Evolutionary conservation across 2,797 vertebrate species (phyloP).

Genomic region (Orestias chungarensis): DNA sequence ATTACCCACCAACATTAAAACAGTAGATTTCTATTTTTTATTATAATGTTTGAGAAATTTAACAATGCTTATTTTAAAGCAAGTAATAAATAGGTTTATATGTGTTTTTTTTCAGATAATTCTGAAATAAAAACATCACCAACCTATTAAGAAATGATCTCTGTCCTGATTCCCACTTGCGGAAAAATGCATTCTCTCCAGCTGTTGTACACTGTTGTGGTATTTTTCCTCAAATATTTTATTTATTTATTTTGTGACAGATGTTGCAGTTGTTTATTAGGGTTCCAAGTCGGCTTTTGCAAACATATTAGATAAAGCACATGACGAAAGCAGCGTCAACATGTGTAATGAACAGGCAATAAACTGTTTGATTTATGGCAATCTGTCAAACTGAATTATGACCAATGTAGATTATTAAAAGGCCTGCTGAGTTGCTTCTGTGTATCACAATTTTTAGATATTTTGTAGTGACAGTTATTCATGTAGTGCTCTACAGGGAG

Average conservation of each 20-base stretch:
- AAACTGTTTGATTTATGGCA: slow-evolving; percentile 17
- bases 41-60: too few species aligned
- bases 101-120: not conserved
- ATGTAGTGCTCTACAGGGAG: not conserved
- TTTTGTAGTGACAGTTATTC: slow-evolving; percentile 2
- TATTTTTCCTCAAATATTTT: not conserved
- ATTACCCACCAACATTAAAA: too few species aligned
- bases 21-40: too few species aligned
- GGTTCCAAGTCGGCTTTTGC: not conserved
- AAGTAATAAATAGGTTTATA: not conserved
- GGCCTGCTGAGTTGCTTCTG: not conserved
- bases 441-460: slow-evolving; percentile 4
- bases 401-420: slow-evolving; percentile 9
- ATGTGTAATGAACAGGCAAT: slow-evolving; percentile 11
- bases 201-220: not conserved
- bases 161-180: not conserved
- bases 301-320: not conserved
- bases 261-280: not conserved
- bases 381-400: not conserved
- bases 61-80: not conserved
- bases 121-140: not conserved
- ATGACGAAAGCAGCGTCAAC: not conserved
- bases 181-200: not conserved
- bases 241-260: not conserved
- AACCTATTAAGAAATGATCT: not conserved